phyloP scores from a whole-genome alignment of 2,113 vertebrate genomes.

The Hiodon alosoides region DNA sequence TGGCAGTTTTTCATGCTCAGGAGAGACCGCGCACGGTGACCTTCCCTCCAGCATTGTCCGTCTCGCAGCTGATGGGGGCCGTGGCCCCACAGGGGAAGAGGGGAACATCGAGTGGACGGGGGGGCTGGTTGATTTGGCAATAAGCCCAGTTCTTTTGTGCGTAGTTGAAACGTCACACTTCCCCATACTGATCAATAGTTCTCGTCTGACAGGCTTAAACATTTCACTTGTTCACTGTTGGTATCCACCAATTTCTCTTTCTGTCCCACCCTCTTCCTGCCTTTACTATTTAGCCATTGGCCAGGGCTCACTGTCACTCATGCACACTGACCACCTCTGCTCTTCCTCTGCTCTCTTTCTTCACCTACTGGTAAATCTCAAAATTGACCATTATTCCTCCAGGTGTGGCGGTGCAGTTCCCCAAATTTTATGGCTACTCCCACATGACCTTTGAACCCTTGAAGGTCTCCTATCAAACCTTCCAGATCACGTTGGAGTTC shows the following conservation, averaged over 20 bases:
- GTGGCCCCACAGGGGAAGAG: not conserved
- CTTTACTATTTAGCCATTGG: too few species aligned
- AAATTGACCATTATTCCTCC: conserved; percentile 29
- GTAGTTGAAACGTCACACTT: too few species aligned
- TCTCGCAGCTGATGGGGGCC: not conserved
- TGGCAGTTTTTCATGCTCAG: not conserved
- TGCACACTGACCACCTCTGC: not conserved
- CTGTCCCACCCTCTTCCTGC: too few species aligned
- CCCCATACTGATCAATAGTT: too few species aligned
- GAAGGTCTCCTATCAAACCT: conserved; percentile 72
- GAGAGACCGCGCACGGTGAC: conserved; percentile 3
- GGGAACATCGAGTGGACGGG: not conserved
- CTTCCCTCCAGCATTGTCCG: conserved; percentile 23
- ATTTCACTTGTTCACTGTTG: too few species aligned
- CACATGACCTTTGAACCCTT: conserved; percentile 73
- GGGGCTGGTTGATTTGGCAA: not conserved
- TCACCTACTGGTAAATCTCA: not conserved
- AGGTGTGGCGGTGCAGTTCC: conserved; percentile 70
- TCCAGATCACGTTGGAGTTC: conserved; percentile 74
- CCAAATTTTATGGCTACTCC: conserved; percentile 72
- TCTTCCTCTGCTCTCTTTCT: not conserved
- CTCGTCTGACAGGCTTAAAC: too few species aligned
- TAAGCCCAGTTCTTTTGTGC: too few species aligned
- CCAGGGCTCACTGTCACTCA: not conserved
- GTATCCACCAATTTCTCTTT: too few species aligned